These are phyloP conservation scores for Dolichotis patagonum DNA, from an alignment of 2,113 vertebrate species.

Conservation along the genomic window DNA sequence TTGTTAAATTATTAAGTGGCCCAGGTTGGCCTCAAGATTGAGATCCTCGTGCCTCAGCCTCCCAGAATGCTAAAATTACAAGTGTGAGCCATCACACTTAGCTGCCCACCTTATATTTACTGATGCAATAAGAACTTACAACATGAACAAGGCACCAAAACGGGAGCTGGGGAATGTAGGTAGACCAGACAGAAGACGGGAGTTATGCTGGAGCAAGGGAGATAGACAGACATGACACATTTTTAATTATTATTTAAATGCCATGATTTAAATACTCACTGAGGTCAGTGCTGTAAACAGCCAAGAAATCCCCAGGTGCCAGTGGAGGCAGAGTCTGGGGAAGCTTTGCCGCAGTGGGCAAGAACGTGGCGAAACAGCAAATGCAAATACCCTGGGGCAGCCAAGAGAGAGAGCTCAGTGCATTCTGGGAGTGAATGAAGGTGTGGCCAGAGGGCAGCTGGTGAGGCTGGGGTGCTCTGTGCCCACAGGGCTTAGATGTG, in stretches of 20 bases:
- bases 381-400: not conserved
- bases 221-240: not conserved
- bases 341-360: not conserved
- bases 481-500: not conserved
- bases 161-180: not conserved
- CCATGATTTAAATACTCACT: fast-evolving
- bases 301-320: not conserved
- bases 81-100: not conserved
- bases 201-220: too few species aligned
- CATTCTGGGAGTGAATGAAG: not conserved
- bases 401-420: not conserved
- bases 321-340: not conserved
- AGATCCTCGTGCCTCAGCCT: not conserved
- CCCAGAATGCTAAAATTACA: not conserved
- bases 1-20: not conserved
- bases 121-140: not conserved
- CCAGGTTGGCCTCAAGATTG: not conserved
- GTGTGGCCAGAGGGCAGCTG: not conserved
- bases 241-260: not conserved
- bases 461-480: not conserved
- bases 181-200: not conserved
- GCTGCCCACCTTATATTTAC: not conserved
- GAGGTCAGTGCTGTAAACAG: not conserved
- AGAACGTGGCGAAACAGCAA: not conserved
- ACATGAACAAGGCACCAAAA: not conserved